These are phyloP conservation scores for Tapirus indicus DNA, from an alignment of 2,797 vertebrate genomes.

Conservation along the genomic window DNA sequence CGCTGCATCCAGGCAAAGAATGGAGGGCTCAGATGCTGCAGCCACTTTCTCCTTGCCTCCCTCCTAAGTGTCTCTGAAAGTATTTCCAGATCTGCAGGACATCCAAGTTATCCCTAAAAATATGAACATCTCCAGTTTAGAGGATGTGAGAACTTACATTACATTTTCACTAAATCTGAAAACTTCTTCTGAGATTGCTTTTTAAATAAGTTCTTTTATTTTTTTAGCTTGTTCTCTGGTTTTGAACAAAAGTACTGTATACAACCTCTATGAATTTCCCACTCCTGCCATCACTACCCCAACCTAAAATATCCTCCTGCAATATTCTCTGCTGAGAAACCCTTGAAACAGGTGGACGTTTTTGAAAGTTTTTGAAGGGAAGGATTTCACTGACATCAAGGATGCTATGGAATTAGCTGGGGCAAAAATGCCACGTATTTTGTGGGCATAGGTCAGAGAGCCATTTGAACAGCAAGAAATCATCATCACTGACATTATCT, in stretches of 20 bases:
- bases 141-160: background rate
- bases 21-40: background rate
- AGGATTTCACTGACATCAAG: fast-evolving
- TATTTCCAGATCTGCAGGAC: no score
- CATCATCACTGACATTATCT: fast-evolving
- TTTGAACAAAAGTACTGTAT: background rate
- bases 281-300: fast-evolving
- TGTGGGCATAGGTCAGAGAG: background rate
- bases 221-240: background rate
- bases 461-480: background rate
- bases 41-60: fast-evolving
- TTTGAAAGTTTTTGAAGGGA: background rate
- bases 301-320: background rate
- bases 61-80: no score
- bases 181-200: background rate
- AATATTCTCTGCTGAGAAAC: background rate
- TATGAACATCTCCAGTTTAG: fast-evolving
- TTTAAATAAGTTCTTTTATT: background rate
- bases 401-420: fast-evolving
- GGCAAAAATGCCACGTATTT: fast-evolving
- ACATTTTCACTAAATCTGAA: background rate
- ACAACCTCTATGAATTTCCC: background rate
- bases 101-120: background rate
- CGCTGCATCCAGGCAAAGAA: fast-evolving
- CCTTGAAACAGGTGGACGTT: no score